Percentiles rank a stretch among this genome's conserved stretches.
phyloP scores from a whole-genome alignment of 2,113 vertebrate genomes.

The Sylvietta virens region DNA sequence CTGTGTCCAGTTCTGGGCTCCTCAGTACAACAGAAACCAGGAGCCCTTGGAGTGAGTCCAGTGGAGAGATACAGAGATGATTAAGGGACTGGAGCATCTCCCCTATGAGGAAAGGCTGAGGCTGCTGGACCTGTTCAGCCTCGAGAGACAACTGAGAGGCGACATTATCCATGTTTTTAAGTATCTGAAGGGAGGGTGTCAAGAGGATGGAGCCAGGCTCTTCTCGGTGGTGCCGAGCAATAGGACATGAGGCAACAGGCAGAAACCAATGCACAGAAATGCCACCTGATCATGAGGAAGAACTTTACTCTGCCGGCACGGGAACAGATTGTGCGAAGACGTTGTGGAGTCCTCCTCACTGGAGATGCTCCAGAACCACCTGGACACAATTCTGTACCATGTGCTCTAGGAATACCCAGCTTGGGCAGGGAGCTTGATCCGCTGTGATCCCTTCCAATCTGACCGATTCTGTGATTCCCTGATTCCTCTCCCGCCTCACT shows the following conservation, averaged over 20 bases:
- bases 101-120: neutral
- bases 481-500: neutral
- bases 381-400: neutral
- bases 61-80: neutral
- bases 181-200: neutral
- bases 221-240: neutral
- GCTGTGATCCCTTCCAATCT: neutral
- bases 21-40: neutral
- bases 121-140: neutral
- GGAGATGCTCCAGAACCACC: neutral
- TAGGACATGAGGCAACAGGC: neutral
- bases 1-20: neutral
- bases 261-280: neutral
- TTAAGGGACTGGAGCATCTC: neutral
- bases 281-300: neutral
- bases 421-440: neutral
- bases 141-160: neutral
- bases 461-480: neutral
- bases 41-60: rapidly evolving
- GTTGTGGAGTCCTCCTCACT: no score
- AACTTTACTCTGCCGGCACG: neutral
- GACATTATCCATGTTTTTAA: neutral
- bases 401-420: neutral
- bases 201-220: neutral
- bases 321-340: neutral